Evolutionary conservation across 2,113 vertebrate genomes (phyloP).

Genomic region (Paralichthys olivaceus): DNA sequence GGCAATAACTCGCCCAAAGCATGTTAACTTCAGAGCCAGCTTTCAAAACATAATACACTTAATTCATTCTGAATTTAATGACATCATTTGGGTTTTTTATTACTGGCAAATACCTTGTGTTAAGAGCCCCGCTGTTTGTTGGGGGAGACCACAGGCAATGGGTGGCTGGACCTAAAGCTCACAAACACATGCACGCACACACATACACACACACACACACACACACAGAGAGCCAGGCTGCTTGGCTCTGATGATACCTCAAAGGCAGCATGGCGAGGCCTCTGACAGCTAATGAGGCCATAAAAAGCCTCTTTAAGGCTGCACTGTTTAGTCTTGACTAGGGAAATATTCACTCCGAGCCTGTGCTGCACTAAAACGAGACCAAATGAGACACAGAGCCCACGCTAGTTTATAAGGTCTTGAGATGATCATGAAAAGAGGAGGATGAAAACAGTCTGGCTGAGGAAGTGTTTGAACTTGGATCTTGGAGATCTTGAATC

Average conservation of each 20-base stretch:
- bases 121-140: conserved; percentile 62
- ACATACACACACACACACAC: conserved; percentile 20
- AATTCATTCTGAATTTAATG: conserved; percentile 79
- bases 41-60: conserved; percentile 75
- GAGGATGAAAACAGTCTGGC: conserved; percentile 41
- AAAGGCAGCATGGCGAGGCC: conserved; percentile 69
- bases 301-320: conserved; percentile 77
- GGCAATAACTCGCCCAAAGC: conserved; percentile 71
- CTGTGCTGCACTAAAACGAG: conserved; percentile 64
- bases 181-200: conserved; percentile 41
- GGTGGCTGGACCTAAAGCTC: conserved; percentile 58
- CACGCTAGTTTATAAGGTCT: conserved; percentile 62
- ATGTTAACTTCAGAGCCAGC: conserved; percentile 69
- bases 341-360: conserved; percentile 75
- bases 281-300: conserved; percentile 81
- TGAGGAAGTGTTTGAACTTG: conserved; percentile 34
- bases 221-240: conserved; percentile 34
- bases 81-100: conserved; percentile 79
- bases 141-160: conserved; percentile 68
- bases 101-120: conserved; percentile 69
- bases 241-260: conserved; percentile 76
- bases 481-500: conserved; percentile 15
- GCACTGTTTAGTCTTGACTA: conserved; percentile 76
- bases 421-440: conserved; percentile 49
- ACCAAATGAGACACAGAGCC: conserved; percentile 63